Conservation (phyloP, 1,140 invertebrate genomes). For the Gonioctena quinquepunctata region DNA sequence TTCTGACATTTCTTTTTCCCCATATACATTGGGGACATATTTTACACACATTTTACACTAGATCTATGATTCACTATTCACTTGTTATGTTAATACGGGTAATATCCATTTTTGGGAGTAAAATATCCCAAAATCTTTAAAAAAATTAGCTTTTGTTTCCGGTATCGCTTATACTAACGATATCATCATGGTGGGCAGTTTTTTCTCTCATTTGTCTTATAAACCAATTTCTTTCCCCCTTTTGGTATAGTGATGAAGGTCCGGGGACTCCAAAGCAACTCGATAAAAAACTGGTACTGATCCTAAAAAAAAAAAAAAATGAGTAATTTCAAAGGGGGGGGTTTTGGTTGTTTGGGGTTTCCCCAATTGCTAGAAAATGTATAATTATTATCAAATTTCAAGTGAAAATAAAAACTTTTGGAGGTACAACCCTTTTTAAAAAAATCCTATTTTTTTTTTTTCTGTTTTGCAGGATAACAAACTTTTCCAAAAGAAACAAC, state of each 20-base stretch:
- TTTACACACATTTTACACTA: conserved; percentile 51
- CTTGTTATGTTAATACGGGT: conserved; percentile 25
- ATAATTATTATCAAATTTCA: too few relatives aligned
- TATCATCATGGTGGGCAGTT: conserved; percentile 33
- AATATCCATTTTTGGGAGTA: conserved; percentile 34
- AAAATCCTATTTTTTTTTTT: too few relatives aligned
- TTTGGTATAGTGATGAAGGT: conserved; percentile 90
- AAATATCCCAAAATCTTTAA: conserved; percentile 26
- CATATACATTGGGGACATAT: conserved; percentile 48
- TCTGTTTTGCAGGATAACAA: too few relatives aligned
- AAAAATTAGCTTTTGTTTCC: conserved; percentile 22
- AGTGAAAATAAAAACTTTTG: too few relatives aligned
- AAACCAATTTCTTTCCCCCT: background rate
- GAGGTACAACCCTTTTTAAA: too few relatives aligned
- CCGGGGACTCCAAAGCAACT: conserved; percentile 95
- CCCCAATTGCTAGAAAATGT: too few relatives aligned
- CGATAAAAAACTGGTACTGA: conserved; percentile 99
- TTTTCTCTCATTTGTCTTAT: conserved; percentile 37
- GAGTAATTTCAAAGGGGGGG: too few relatives aligned
- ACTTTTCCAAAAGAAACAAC: too few relatives aligned
- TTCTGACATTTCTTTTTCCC: conserved; percentile 22
- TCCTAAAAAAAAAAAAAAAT: conserved; percentile 76
- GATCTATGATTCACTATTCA: conserved; percentile 38
- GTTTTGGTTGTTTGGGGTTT: too few relatives aligned
- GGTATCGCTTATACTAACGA: background rate